phyloP scores from a whole-genome alignment of 2,113 vertebrate genomes.

The Pseudorectes ferrugineus region DNA sequence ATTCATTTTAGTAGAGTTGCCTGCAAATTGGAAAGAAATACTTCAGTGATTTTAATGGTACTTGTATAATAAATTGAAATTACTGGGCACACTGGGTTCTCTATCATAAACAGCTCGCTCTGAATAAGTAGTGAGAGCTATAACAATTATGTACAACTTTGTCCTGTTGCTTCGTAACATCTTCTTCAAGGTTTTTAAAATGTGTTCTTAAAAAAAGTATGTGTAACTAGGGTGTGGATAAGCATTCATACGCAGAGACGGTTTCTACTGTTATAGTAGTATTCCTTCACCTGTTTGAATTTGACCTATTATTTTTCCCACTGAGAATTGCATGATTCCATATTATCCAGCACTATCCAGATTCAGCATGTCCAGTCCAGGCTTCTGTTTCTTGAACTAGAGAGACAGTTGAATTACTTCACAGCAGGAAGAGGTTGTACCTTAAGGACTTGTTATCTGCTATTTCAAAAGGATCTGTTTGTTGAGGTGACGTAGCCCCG shows the following conservation, averaged over 20 bases:
- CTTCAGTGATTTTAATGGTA: background rate
- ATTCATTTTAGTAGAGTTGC: background rate
- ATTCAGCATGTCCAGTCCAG: background rate
- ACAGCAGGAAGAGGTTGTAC: background rate
- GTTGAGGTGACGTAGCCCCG: background rate
- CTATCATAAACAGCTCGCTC: background rate
- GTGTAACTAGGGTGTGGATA: background rate
- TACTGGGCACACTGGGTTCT: background rate
- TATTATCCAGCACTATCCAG: background rate
- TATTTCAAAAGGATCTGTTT: background rate
- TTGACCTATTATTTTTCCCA: background rate
- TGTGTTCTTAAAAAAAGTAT: background rate
- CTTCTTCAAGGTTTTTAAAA: background rate
- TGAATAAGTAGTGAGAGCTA: background rate
- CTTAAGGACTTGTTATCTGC: background rate
- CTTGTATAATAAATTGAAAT: background rate
- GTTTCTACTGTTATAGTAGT: background rate
- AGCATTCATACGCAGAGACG: background rate
- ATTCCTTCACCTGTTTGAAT: background rate
- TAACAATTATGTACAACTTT: background rate
- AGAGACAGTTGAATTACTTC: background rate
- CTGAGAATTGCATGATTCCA: background rate
- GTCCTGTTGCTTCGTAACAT: background rate
- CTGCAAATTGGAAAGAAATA: background rate
- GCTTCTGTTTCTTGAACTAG: background rate